These are phyloP conservation scores for Anhinga anhinga DNA, from an alignment of 2,113 vertebrate genomes.

Conservation along the genomic window DNA sequence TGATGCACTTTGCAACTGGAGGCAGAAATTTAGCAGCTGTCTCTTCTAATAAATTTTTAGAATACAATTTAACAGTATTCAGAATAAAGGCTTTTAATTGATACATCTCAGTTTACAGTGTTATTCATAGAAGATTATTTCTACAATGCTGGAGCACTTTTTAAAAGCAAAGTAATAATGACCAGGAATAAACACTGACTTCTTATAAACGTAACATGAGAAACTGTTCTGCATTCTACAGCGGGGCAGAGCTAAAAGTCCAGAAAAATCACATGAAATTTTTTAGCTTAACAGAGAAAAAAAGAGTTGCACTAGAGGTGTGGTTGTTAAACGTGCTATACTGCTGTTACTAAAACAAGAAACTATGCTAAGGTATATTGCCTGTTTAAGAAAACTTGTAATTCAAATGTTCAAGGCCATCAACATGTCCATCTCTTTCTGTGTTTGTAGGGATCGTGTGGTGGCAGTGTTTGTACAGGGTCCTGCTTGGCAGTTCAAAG, in stretches of 20 bases:
- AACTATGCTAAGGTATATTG: accelerated
- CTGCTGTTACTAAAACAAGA: neutral
- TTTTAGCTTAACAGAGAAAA: neutral
- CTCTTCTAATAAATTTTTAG: neutral
- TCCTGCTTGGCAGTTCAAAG: slow-evolving; percentile 98
- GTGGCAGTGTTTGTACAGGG: slow-evolving; percentile 98
- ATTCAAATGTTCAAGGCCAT: neutral
- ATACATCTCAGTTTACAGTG: neutral
- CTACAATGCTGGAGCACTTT: neutral
- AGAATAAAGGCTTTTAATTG: neutral
- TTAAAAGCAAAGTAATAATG: neutral
- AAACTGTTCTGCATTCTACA: neutral
- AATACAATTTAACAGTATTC: neutral
- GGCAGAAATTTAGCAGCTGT: neutral
- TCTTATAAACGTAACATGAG: neutral
- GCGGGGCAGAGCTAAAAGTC: neutral
- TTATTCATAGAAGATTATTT: neutral
- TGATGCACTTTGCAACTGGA: neutral
- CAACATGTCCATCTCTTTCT: neutral
- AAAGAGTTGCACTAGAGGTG: neutral
- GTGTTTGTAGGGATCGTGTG: slow-evolving; percentile 88
- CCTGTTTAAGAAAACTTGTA: neutral
- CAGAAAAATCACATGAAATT: neutral
- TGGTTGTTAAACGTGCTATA: neutral
- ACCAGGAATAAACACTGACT: neutral